Evolutionary conservation across 2,888 invertebrate genomes (phyloP), one percentile per base, ranked within the genome.

Genomic region (Nemoura dubitans): DNA sequence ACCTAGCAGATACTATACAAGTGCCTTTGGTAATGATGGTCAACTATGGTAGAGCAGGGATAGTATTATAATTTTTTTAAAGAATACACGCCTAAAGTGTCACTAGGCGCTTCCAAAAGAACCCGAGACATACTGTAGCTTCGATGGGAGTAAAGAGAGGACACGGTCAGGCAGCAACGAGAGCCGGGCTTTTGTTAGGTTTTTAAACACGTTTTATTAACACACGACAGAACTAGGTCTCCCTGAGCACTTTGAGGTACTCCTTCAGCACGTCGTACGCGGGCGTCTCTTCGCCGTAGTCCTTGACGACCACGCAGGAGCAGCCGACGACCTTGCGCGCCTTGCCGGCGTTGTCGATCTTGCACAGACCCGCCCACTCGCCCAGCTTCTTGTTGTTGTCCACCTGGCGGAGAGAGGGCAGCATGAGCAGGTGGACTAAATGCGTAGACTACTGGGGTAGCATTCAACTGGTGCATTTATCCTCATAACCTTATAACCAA

Each of bases 291-390:
- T 98, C 98, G 90, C 99, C 99, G 92, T 97, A 99, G 93, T 99
- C 98, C 94, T 96, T 97, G 92, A 99, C 97, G 88, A 99, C 99
- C 88, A 99, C 98, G 91, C 98, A 98, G 3, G 98, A 98, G 93
- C 99, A 99, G 86, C 98, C 98, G 89, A 99, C 98, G 89, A 99
- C 98, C 94, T 99, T 99, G 90, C 99, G 95, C 88, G 99, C 98
- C 92, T 99, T 99, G 91, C 99, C 99, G 90, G 99, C 98, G 91
- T 97, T 98, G 94, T 99, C 99, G 91, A 99, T 98, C 94, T 99
- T 99, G 94, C 99, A 99, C 88, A 99, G 95, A 89, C 99, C 99
- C 83, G 98, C 97, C 99, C 99, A 99, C 94, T 99, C 99, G 83
- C 99, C 99, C 87, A 99, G 94, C 92, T 98, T 98, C 93, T 99